Base-by-base conservation (phyloP, 92 coral and sea anemone genomes). In the Palythoa grandis region DNA sequence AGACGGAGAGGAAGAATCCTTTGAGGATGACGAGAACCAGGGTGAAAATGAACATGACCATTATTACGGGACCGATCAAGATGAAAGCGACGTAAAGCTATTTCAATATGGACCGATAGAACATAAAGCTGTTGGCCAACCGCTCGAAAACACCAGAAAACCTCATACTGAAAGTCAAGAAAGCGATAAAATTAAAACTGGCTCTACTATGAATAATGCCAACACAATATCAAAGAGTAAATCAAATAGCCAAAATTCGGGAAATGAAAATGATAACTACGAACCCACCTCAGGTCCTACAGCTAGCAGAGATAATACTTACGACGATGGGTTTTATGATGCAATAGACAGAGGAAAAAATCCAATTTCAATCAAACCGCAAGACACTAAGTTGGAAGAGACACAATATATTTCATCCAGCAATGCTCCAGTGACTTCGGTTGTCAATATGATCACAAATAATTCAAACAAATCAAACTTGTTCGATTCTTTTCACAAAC, bases 251-350 rank as follows among this genome's bases (percentile, higher is more conserved):
- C n/a, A 67, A 66, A 54, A 60, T 53, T 47, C 19, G 2, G 70
- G 35, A 15, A 24, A 40, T 9, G 57, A 48, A 43, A 24, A 20
- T 20, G 20, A 14, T 22, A 61, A 29, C 43, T 79, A 80, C 43
- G 85, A 80, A 23, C 85, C 74, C 3, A 80, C 85, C 10, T 65
- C 85, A 10, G 85, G 75, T 40, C 85, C 88, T 16, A 72, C 93
- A 13, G 75, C 90, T 40, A 79, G 79, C 56, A 87, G 92, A 15
- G 93, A 92, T 29, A 71, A 87, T 4, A 92, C 91, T 37, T 57
- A 82, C 6, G 97, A 94, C 6, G 97, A 94, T 79, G 95, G 88
- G 14, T 90, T 94, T 82, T 92, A 94, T 76, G 90, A 89, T 16
- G 93, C 91, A 37, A 90, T 90, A 61, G 86, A 88, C 35, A 69